A percentile compares a stretch with the other conserved stretches of the same genome.
Evolutionary conservation across 2,797 vertebrate genomes (phyloP).

Genomic region (Hoplostethus atlanticus): DNA sequence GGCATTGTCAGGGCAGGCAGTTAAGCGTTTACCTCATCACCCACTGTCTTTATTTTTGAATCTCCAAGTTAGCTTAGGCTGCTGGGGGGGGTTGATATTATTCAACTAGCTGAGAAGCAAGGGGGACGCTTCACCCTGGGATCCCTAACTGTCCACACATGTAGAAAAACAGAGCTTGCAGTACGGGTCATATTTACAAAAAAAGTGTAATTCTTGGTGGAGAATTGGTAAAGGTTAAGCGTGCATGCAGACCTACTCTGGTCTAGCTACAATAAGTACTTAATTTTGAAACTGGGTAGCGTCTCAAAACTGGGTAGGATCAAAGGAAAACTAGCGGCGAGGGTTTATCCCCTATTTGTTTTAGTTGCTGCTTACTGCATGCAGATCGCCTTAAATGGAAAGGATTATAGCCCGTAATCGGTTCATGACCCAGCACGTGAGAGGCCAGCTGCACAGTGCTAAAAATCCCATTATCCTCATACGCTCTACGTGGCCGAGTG

Average conservation of each 20-base stretch:
- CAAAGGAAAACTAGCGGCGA: slow-evolving; percentile 47
- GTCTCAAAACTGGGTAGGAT: slow-evolving; percentile 20
- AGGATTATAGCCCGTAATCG: slow-evolving; percentile 81
- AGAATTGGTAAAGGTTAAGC: slow-evolving; percentile 48
- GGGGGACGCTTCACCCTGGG: slow-evolving; percentile 16
- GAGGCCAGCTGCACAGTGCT: slow-evolving; percentile 69
- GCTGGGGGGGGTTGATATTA: slow-evolving; percentile 5
- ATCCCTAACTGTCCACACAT: slow-evolving; percentile 18
- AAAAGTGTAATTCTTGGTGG: slow-evolving; percentile 11
- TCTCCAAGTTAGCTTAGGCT: slow-evolving; percentile 13
- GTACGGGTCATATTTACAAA: slow-evolving; percentile 19
- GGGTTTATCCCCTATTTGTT: slow-evolving; percentile 59
- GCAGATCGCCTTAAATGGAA: slow-evolving; percentile 64
- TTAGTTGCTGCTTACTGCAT: slow-evolving; percentile 50
- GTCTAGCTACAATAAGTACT: background rate
- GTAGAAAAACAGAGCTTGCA: slow-evolving; percentile 4
- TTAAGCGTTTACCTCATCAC: slow-evolving; percentile 60
- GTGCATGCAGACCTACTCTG: slow-evolving; percentile 10
- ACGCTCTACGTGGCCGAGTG: slow-evolving; percentile 47
- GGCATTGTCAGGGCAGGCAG: slow-evolving; percentile 59
- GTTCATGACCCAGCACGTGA: slow-evolving; percentile 74
- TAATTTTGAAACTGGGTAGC: slow-evolving; percentile 1
- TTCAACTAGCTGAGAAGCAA: slow-evolving; percentile 24
- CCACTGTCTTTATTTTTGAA: slow-evolving; percentile 9
- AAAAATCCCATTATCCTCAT: slow-evolving; percentile 79